Percentiles rank a stretch among this genome's conserved stretches.
phyloP scores from a whole-genome alignment of 2,113 vertebrate genomes.

The Xyliphius kryptos region DNA sequence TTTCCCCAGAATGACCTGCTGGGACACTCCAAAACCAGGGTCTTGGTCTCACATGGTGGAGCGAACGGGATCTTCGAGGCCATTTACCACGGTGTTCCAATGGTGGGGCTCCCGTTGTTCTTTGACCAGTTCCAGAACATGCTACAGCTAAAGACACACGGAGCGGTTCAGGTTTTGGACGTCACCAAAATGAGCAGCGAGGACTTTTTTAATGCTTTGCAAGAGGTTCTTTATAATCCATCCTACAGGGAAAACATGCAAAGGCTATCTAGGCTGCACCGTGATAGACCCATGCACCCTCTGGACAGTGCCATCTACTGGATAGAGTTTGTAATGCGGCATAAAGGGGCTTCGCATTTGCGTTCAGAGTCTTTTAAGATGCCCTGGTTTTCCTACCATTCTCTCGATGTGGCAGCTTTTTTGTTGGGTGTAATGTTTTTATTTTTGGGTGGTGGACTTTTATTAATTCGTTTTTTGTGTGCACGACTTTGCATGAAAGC shows the following conservation, averaged over 20 bases:
- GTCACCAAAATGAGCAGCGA: slow-evolving; percentile 42
- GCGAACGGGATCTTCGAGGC: slow-evolving; percentile 63
- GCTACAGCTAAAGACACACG: slow-evolving; percentile 52
- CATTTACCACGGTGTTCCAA: slow-evolving; percentile 61
- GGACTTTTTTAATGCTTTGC: slow-evolving; percentile 51
- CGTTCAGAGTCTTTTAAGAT: slow-evolving; percentile 59
- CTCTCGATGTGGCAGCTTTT: slow-evolving; percentile 53
- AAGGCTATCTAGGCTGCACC: slow-evolving; percentile 55
- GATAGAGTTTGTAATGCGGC: slow-evolving; percentile 64
- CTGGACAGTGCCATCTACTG: slow-evolving; percentile 60
- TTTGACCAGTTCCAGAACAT: slow-evolving; percentile 65
- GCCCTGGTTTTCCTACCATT: slow-evolving; percentile 61
- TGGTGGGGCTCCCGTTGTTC: slow-evolving; percentile 57
- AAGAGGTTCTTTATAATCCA: slow-evolving; percentile 54
- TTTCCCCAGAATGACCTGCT: slow-evolving; percentile 65
- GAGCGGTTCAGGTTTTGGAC: slow-evolving; percentile 56
- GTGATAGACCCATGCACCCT: slow-evolving; percentile 54
- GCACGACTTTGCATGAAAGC: slow-evolving; percentile 44
- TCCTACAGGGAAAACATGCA: slow-evolving; percentile 60
- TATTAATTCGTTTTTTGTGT: slow-evolving; percentile 47
- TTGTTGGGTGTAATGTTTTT: slow-evolving; percentile 33
- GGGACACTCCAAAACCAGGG: slow-evolving; percentile 59
- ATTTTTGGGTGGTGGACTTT: slow-evolving; percentile 29
- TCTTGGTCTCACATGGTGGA: slow-evolving; percentile 62
- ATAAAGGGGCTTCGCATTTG: slow-evolving; percentile 64